Evolutionary conservation across 2,113 vertebrate genomes (phyloP).

Genomic region (Solenodon paradoxus): DNA sequence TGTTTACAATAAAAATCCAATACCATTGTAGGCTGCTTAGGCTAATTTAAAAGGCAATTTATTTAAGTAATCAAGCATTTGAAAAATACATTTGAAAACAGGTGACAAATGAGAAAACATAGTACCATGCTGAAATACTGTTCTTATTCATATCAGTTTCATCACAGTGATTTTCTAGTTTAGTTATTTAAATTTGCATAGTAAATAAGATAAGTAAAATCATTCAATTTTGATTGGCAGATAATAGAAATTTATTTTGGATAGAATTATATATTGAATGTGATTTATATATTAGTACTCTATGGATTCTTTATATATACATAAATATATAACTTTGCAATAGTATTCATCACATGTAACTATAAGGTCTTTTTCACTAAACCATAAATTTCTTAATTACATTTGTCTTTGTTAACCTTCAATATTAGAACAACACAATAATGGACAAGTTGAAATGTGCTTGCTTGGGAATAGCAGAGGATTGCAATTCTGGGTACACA

Average conservation of each 20-base stretch:
- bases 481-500: too few relatives aligned
- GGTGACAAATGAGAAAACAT: background rate
- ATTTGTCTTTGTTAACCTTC: too few relatives aligned
- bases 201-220: background rate
- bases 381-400: background rate
- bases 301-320: background rate
- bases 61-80: background rate
- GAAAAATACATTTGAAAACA: background rate
- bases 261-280: background rate
- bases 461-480: too few relatives aligned
- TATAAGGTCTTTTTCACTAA: background rate
- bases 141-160: background rate
- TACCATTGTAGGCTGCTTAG: background rate
- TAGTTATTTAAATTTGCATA: background rate
- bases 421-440: too few relatives aligned
- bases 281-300: background rate
- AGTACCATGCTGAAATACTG: background rate
- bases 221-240: background rate
- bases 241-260: background rate
- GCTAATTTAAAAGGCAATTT: background rate
- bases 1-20: background rate
- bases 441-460: too few relatives aligned
- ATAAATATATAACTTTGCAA: background rate
- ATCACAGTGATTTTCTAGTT: background rate
- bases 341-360: background rate